Evolutionary conservation across 2,797 vertebrate species (phyloP), one percentile per base, ranked within the genome.

Genomic region (Lophius americanus): DNA sequence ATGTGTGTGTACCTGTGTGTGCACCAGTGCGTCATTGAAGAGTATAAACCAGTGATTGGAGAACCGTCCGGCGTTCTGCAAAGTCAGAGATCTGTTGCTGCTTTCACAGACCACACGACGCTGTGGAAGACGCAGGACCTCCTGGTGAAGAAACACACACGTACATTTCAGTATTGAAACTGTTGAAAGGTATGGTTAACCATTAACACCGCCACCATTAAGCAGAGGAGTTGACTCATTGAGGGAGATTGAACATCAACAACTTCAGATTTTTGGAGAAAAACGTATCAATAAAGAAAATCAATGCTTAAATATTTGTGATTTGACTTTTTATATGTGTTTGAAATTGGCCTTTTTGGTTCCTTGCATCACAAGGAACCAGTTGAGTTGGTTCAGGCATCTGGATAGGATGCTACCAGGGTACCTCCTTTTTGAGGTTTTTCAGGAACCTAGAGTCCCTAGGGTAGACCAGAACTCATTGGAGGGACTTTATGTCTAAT

Each of bases 31-130:
- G 41, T 99, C 97, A 1, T 93, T 99, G 84, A 99, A 99, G 62
- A 99, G 94, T 65, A 99, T 98, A 85, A 99, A 99, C 95, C 96
- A 96, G 78, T 98, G 98, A 49, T 95, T 96, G 60, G 98, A 98
- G 89, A 99, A 99, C 10, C 97, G 94, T 8, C 96, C 96, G 0
- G 98, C 95, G 0, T 97, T 96, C 88, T 97, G 98, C 54, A 98
- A 88, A 3, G 95, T 96, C 65, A 99, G 60, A 2, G 85, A 93
- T 51, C 96, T 93, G 88, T 96, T 97, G 87, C 95, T 95, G 89
- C 97, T 98, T 80, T 99, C 96, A 79, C 96, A 98, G n/a, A 99
- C 91, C 62, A 99, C 73, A 0, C 97, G 94, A 0, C 98, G 95
- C 51, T 94, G 93, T 0, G 97, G 96, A 78, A 94, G 95, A 79